Conservation (phyloP, 2,888 invertebrate genomes). For the Ormyrus rosae region DNA sequence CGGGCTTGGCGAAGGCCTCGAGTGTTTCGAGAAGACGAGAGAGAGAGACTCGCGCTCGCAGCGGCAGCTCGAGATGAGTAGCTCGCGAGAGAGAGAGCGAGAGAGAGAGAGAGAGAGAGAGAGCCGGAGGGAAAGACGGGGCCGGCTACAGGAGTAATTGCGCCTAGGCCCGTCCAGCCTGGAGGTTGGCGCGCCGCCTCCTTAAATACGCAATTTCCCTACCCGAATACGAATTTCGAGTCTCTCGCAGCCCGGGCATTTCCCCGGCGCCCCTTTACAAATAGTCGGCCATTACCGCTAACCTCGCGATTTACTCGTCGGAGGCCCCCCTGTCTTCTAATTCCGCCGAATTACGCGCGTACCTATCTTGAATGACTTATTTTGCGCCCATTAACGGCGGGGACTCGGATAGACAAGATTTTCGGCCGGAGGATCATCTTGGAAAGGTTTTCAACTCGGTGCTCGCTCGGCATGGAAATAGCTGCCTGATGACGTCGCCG, state of each 20-base stretch:
- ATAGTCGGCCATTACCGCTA: constrained; percentile 50
- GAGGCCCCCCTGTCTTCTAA: constrained; percentile 51
- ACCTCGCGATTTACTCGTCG: constrained; percentile 48
- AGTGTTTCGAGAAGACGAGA: too few relatives aligned
- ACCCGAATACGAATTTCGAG: constrained; percentile 29
- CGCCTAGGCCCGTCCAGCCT: constrained; percentile 3
- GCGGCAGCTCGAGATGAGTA: too few relatives aligned
- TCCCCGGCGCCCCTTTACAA: constrained; percentile 31
- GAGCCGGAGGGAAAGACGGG: too few relatives aligned
- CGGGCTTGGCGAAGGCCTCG: too few relatives aligned
- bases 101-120: too few relatives aligned
- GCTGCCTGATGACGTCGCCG: too few relatives aligned
- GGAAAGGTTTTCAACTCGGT: not conserved
- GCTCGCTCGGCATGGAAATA: too few relatives aligned
- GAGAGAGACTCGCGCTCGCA: too few relatives aligned
- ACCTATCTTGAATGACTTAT: constrained; percentile 46
- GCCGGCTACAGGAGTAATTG: constrained; percentile 40
- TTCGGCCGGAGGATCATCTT: not conserved
- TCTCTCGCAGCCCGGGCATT: constrained; percentile 2
- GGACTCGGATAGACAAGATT: not conserved
- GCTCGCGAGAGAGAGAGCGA: too few relatives aligned
- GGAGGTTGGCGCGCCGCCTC: not conserved
- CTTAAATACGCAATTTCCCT: constrained; percentile 48
- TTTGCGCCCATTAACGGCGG: constrained; percentile 33
- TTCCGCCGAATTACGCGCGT: constrained; percentile 51